Evolutionary conservation across 2,797 vertebrate genomes (phyloP), one percentile per base, ranked within the genome.

Genomic region (Coranthus polyacanthus): DNA sequence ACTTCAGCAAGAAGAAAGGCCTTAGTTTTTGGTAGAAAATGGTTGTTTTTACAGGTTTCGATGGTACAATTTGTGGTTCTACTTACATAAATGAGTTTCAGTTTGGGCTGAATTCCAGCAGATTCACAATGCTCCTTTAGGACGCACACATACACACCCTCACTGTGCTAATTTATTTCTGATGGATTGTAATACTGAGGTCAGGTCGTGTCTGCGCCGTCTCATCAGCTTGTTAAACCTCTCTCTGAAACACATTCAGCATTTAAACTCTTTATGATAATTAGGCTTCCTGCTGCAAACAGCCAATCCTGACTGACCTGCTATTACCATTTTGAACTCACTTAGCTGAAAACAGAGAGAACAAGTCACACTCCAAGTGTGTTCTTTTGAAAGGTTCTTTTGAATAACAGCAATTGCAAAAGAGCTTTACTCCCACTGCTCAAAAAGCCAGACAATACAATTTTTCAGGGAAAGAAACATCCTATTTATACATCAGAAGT

Each of bases 191-290:
- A 80, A 75, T 74, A 59, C 64, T 15, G 68, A 66, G 86, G 81
- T 87, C 78, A 77, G 77, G 78, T 73, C 61, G 3, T 78, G 84
- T 68, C 75, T 67, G 55, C 38, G 76, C 39, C 44, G 68, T 53
- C 75, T 89, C 76, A 77, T 88, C 82, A 70, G 56, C 76, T 81
- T 84, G 82, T 86, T 88, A 83, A 88, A 88, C 83, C 75, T 83
- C 72, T 49, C 70, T 73, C 62, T 26, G 67, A 58, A 83, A 73
- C 78, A 53, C 61, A 57, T 82, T 78, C 58, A 61, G 78, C 73
- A 81, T 82, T 76, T 77, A 67, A 87, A 86, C 54, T 47, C 72
- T 63, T 63, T 66, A 75, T 89, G 81, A 32, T 80, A 79, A 84
- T 83, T 56, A 67, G 54, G 46, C 20, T 75, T 79, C 16, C 44